phyloP scores from a whole-genome alignment of 2,888 invertebrate species.

The Acanthococcus lagerstroemiae region DNA sequence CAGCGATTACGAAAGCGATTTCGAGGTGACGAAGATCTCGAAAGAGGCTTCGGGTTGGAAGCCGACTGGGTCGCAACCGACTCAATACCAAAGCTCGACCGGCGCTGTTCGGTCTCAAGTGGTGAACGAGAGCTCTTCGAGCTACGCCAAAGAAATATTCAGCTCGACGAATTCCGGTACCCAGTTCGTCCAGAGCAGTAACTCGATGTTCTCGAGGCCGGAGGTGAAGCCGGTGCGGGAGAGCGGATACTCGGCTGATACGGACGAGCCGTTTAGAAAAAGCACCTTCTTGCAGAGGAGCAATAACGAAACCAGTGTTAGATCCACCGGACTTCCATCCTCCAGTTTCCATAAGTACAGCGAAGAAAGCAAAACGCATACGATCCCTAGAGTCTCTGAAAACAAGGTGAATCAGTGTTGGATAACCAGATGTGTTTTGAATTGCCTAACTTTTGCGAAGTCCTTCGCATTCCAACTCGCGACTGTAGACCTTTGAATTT shows the following conservation, averaged over 20 bases:
- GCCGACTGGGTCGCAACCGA: neutral
- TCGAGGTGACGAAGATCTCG: slow-evolving; percentile 49
- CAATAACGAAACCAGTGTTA: neutral
- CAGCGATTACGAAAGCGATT: slow-evolving; percentile 61
- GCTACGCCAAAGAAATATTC: neutral
- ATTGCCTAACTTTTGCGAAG: too few relatives aligned
- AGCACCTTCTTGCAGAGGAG: slow-evolving; percentile 33
- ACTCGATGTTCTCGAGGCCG: neutral
- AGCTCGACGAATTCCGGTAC: neutral
- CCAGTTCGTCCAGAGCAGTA: neutral
- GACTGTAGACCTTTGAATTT: too few relatives aligned
- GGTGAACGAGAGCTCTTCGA: neutral
- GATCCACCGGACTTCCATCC: neutral
- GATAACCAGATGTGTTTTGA: neutral
- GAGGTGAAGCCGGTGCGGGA: slow-evolving; percentile 39
- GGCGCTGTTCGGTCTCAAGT: neutral
- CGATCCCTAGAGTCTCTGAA: slow-evolving; percentile 16
- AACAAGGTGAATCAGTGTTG: slow-evolving; percentile 13
- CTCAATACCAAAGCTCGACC: neutral
- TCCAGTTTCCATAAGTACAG: slow-evolving; percentile 6
- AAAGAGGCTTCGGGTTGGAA: neutral
- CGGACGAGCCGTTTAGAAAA: slow-evolving; percentile 48
- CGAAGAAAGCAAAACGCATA: slow-evolving; percentile 15
- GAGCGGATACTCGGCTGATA: slow-evolving; percentile 61
- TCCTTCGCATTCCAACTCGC: too few relatives aligned